Conservation (phyloP, 2,797 vertebrate genomes). For the Hemibagrus guttatus region DNA sequence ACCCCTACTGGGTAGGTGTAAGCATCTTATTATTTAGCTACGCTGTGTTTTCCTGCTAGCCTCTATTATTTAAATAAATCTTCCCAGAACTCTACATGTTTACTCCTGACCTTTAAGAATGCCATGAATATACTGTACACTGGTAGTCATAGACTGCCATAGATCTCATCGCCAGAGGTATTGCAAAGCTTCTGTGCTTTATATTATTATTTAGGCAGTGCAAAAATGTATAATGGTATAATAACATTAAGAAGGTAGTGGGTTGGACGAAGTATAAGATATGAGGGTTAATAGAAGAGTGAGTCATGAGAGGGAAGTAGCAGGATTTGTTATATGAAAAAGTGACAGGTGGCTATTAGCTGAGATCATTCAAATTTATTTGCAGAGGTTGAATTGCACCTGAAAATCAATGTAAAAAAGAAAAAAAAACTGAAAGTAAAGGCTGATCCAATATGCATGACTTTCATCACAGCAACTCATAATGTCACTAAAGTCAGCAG, state of each 20-base stretch:
- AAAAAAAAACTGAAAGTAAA: too few relatives aligned
- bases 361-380: neutral
- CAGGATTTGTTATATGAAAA: neutral
- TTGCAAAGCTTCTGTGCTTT: neutral
- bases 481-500: too few relatives aligned
- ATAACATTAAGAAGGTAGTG: neutral
- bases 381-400: too few relatives aligned
- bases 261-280: neutral
- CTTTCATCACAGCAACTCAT: too few relatives aligned
- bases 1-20: conserved; percentile 3
- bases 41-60: neutral
- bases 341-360: neutral
- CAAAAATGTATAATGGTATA: neutral
- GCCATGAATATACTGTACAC: neutral
- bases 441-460: too few relatives aligned
- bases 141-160: neutral
- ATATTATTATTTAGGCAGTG: neutral
- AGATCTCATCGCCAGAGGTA: neutral
- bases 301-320: neutral
- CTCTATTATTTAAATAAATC: neutral
- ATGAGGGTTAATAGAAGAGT: neutral
- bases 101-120: neutral
- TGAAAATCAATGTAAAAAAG: too few relatives aligned
- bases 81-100: neutral
- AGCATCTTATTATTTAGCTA: neutral